Conservation (phyloP, 1,140 invertebrate species). For the Plectrocnemia conspersa region DNA sequence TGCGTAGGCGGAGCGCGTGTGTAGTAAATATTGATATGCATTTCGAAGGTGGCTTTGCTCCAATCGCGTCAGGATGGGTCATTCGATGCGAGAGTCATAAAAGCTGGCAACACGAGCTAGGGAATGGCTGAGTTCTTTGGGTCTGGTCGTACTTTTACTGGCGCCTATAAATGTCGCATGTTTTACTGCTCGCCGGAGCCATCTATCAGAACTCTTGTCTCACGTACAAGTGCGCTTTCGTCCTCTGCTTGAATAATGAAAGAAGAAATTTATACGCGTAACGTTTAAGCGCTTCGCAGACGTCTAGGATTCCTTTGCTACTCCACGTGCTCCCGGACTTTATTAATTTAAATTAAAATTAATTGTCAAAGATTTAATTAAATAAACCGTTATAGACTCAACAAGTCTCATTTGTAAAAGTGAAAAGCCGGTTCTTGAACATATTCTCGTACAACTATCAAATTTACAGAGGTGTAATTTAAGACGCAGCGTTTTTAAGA, state of each 20-base stretch:
- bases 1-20: too few species aligned
- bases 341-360: conserved; percentile 3
- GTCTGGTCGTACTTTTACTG: background rate
- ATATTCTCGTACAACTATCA: background rate
- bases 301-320: background rate
- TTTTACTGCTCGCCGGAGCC: conserved; percentile 7
- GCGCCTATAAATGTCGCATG: conserved; percentile 17
- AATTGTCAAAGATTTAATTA: background rate
- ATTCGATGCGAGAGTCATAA: background rate
- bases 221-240: too few species aligned
- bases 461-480: background rate
- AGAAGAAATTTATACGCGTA: conserved; percentile 7
- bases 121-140: background rate
- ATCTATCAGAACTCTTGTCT: conserved; percentile 8
- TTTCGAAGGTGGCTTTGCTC: too few species aligned
- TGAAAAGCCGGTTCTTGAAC: background rate
- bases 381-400: background rate
- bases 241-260: conserved; percentile 11
- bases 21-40: too few species aligned
- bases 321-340: too few species aligned
- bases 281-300: background rate
- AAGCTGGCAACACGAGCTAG: background rate
- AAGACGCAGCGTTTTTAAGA: background rate
- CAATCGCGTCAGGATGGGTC: too few species aligned
- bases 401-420: background rate